Evolutionary conservation across 2,113 vertebrate genomes (phyloP).

Genomic region (Tylochromis polylepis): DNA sequence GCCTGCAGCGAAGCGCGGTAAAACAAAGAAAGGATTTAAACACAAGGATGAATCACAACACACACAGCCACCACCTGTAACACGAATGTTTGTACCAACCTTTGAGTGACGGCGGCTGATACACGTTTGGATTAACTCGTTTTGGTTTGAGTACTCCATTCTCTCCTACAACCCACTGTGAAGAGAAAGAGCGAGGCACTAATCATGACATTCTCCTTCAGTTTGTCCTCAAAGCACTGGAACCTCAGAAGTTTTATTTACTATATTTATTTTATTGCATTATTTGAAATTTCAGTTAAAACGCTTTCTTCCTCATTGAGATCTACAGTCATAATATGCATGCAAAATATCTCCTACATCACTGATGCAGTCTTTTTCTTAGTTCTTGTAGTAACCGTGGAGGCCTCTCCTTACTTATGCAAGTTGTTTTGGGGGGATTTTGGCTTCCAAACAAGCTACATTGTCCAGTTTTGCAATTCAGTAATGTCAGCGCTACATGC

Average conservation of each 20-base stretch:
- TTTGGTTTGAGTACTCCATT: conserved; percentile 90
- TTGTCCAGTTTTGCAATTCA: neutral
- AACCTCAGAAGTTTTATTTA: neutral
- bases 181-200: neutral
- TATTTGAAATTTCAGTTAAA: neutral
- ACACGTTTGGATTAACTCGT: conserved; percentile 85
- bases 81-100: conserved; percentile 62
- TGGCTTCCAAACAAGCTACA: neutral
- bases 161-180: conserved; percentile 87
- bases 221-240: fast-evolving
- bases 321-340: neutral
- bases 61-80: neutral
- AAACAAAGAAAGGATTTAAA: conserved; percentile 23
- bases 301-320: neutral
- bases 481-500: neutral
- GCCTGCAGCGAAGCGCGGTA: conserved; percentile 11
- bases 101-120: conserved; percentile 96
- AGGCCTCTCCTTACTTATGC: neutral
- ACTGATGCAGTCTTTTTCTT: neutral
- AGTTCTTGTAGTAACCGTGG: neutral
- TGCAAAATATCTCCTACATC: neutral
- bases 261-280: neutral
- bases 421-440: neutral
- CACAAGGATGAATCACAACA: conserved; percentile 39
- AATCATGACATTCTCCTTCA: neutral